Conservation (phyloP, 1,140 invertebrate genomes). For the Maniola jurtina region DNA sequence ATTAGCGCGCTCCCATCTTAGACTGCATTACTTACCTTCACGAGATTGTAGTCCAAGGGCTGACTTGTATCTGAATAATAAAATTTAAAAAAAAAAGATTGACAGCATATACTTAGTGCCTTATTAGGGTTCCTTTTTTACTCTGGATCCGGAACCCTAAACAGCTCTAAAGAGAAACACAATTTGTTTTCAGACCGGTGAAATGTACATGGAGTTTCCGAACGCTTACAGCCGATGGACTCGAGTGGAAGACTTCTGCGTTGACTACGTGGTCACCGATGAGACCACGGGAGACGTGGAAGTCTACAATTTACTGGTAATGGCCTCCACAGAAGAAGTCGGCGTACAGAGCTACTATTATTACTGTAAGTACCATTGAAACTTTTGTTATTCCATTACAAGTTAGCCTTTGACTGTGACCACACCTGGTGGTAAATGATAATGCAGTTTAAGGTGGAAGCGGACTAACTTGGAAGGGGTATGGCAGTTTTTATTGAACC, state of each 20-base stretch:
- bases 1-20: too few relatives aligned
- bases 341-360: conserved; percentile 6
- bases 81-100: too few relatives aligned
- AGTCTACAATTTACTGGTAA: background rate
- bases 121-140: background rate
- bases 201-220: conserved; percentile 13
- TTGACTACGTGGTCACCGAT: conserved; percentile 9
- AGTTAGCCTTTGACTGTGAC: too few relatives aligned
- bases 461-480: too few relatives aligned
- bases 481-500: too few relatives aligned
- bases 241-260: conserved; percentile 7
- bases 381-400: too few relatives aligned
- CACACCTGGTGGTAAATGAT: too few relatives aligned
- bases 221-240: conserved; percentile 19
- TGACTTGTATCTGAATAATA: too few relatives aligned
- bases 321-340: background rate
- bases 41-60: too few relatives aligned
- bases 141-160: background rate
- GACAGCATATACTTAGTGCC: too few relatives aligned
- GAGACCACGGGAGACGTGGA: background rate
- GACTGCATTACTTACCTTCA: too few relatives aligned
- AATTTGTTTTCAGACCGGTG: conserved; percentile 20
- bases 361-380: conserved; percentile 13
- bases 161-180: background rate
- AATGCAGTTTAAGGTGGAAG: too few relatives aligned